Evolutionary conservation across 2,888 invertebrate genomes (phyloP).

Genomic region (Lycaena phlaeas): DNA sequence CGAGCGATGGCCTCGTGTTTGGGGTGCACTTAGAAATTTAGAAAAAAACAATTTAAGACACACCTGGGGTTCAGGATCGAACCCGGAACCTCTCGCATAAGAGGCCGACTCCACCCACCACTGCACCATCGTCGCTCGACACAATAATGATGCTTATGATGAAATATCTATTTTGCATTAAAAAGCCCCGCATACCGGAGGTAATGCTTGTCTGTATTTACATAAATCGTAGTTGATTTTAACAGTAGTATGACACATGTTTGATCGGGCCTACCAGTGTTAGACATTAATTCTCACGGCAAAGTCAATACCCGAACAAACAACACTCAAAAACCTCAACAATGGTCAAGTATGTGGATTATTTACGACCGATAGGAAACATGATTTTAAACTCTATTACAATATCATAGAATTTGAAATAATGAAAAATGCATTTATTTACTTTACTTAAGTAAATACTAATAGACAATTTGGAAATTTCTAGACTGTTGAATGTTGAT

Average conservation of each 20-base stretch:
- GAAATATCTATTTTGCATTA: slow-evolving; percentile 10
- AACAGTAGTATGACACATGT: slow-evolving; percentile 15
- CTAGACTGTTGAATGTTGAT: too few relatives aligned
- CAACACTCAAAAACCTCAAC: slow-evolving; percentile 57
- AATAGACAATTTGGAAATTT: slow-evolving; percentile 1
- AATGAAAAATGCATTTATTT: background rate
- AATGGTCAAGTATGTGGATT: slow-evolving; percentile 34
- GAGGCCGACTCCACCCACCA: too few relatives aligned
- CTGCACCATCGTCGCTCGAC: too few relatives aligned
- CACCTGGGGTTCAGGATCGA: too few relatives aligned
- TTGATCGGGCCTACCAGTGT: slow-evolving; percentile 48
- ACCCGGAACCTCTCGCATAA: too few relatives aligned
- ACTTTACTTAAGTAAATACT: slow-evolving; percentile 4
- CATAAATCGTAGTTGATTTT: slow-evolving; percentile 12
- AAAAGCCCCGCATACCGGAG: slow-evolving; percentile 8
- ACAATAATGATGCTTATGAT: too few relatives aligned
- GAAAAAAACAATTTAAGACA: too few relatives aligned
- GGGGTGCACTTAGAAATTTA: too few relatives aligned
- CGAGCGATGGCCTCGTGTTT: too few relatives aligned
- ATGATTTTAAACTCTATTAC: background rate
- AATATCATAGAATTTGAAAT: background rate
- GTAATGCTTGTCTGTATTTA: background rate
- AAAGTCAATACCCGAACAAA: slow-evolving; percentile 66
- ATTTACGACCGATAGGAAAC: background rate
- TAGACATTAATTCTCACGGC: slow-evolving; percentile 68